These are phyloP conservation scores for Atherinosoma microstoma DNA, from an alignment of 2,797 vertebrate genomes.

Conservation along the genomic window DNA sequence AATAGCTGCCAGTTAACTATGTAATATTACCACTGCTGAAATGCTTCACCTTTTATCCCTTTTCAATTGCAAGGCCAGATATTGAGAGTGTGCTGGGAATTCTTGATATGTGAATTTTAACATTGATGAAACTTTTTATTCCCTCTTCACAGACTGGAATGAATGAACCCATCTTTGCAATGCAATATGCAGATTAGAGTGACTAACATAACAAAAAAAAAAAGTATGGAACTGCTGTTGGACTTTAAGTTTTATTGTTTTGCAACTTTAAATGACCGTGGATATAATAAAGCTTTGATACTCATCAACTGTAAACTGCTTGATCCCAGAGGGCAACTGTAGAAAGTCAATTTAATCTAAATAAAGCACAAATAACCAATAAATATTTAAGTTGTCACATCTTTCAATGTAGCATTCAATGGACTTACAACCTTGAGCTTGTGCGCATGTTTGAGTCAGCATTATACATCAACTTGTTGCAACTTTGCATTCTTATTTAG, in stretches of 20 bases:
- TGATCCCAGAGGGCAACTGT: not conserved
- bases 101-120: conserved; percentile 69
- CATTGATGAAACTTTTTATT: conserved; percentile 63
- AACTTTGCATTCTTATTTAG: not conserved
- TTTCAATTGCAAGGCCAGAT: conserved; percentile 65
- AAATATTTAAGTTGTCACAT: no score
- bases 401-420: no score
- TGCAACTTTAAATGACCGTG: conserved; percentile 20
- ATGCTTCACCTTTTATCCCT: conserved; percentile 61
- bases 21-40: conserved; percentile 67
- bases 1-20: conserved; percentile 70
- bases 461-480: not conserved
- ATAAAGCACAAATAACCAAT: not conserved
- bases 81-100: conserved; percentile 51
- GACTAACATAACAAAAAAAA: not conserved
- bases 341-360: not conserved
- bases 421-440: not conserved
- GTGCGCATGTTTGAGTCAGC: not conserved
- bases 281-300: conserved; percentile 9
- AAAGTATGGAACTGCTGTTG: not conserved
- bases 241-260: conserved; percentile 17
- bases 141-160: conserved; percentile 35
- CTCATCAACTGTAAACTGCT: conserved; percentile 19
- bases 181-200: conserved; percentile 34
- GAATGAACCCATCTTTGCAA: conserved; percentile 35